A percentile compares a stretch with the other conserved stretches of the same genome.
Evolutionary conservation across 2,888 invertebrate genomes (phyloP).

Genomic region (Stenchaetothrips biformis): DNA sequence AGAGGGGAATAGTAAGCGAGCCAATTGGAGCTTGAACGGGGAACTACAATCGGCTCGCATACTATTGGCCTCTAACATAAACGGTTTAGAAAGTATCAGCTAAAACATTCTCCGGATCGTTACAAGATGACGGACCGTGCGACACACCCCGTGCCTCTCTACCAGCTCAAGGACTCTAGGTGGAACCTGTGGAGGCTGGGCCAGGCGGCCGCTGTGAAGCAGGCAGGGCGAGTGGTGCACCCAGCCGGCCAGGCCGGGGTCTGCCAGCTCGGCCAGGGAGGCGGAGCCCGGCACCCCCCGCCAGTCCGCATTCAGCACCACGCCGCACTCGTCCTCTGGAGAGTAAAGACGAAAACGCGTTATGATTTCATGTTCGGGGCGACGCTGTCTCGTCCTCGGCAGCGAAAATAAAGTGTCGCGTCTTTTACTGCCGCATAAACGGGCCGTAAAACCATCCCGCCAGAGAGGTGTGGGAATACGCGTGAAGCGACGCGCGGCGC

Average conservation of each 20-base stretch:
- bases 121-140: too few species aligned
- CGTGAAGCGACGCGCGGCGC: too few species aligned
- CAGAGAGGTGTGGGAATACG: not conserved
- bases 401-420: not conserved
- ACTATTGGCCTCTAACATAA: too few species aligned
- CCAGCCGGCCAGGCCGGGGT: not conserved
- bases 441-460: not conserved
- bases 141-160: too few species aligned
- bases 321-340: conserved; percentile 6
- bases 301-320: conserved; percentile 11
- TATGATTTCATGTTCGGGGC: not conserved
- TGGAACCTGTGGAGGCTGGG: not conserved
- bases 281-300: not conserved
- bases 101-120: too few species aligned
- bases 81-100: too few species aligned
- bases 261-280: not conserved
- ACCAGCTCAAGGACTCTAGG: too few species aligned
- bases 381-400: not conserved
- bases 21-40: too few species aligned
- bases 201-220: not conserved
- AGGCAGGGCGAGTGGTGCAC: not conserved
- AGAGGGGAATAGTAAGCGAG: too few species aligned
- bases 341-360: not conserved
- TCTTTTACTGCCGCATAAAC: not conserved
- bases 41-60: too few species aligned